Percentiles rank a stretch among this genome's conserved stretches.
Evolutionary conservation across 2,888 invertebrate species (phyloP).

Genomic region (Caenorhabditis uteleia): DNA sequence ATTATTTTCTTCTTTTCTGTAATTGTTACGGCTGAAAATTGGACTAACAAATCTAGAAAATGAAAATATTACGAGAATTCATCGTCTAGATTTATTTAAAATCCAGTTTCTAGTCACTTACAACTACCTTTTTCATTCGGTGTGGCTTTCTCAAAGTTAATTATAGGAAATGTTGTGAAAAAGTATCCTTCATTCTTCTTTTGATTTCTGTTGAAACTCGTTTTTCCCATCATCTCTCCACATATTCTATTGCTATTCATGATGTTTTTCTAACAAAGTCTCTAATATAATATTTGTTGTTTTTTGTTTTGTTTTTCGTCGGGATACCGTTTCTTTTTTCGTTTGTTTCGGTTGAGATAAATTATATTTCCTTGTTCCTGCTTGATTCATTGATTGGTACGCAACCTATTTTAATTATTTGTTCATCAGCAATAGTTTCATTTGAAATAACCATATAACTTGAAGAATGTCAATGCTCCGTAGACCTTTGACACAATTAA

Average conservation of each 20-base stretch:
- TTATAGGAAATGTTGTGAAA: background rate
- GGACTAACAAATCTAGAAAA: too few species aligned
- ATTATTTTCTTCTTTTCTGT: constrained; percentile 1
- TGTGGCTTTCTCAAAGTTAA: background rate
- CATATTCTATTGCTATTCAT: too few species aligned
- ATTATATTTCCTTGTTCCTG: background rate
- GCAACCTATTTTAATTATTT: too few species aligned
- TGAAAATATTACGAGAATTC: too few species aligned
- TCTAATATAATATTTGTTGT: too few species aligned
- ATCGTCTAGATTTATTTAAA: too few species aligned
- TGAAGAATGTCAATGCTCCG: constrained; percentile 30
- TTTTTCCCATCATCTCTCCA: constrained; percentile 2
- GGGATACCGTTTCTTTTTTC: background rate
- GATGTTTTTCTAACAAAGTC: too few species aligned
- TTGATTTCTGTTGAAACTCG: constrained; percentile 13
- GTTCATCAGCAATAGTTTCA: too few species aligned
- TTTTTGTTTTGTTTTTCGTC: too few species aligned
- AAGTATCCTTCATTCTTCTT: background rate
- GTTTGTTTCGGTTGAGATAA: background rate
- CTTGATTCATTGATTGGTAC: background rate
- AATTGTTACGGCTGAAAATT: constrained; percentile 9
- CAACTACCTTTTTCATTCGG: too few species aligned
- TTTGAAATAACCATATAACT: background rate
- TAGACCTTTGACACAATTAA: constrained; percentile 25
- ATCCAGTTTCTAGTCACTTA: too few species aligned